phyloP scores from a whole-genome alignment of 2,113 vertebrate species.

The Galbula dea region DNA sequence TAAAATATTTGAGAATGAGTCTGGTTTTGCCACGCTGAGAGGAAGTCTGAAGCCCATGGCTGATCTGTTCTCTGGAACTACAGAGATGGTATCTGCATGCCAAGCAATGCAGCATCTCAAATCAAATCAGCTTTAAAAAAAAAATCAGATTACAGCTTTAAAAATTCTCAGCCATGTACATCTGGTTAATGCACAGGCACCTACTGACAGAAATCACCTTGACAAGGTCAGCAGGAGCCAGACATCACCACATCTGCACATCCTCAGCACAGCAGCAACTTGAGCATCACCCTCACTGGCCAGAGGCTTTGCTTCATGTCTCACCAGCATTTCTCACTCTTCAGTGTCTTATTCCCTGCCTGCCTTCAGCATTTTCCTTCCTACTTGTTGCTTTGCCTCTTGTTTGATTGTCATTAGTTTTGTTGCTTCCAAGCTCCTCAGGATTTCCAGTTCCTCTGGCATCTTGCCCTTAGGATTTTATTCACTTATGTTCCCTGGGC shows the following conservation, averaged over 20 bases:
- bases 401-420: background rate
- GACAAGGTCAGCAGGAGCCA: background rate
- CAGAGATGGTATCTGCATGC: background rate
- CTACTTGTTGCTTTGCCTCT: background rate
- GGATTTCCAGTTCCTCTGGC: accelerated
- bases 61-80: background rate
- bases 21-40: background rate
- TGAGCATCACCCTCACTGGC: background rate
- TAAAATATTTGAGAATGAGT: accelerated
- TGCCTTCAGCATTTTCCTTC: background rate
- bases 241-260: accelerated
- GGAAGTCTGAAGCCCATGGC: background rate
- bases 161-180: background rate
- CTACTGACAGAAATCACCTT: background rate
- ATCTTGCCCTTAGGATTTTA: background rate
- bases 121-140: background rate
- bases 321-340: background rate
- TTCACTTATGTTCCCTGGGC: background rate
- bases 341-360: accelerated
- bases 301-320: background rate
- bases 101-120: background rate
- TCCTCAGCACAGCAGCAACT: background rate
- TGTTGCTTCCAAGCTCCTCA: accelerated
- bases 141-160: conserved; percentile 1
- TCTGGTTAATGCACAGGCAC: background rate